phyloP scores from a whole-genome alignment of 2,113 vertebrate genomes.

The Platysternon megacephalum region DNA sequence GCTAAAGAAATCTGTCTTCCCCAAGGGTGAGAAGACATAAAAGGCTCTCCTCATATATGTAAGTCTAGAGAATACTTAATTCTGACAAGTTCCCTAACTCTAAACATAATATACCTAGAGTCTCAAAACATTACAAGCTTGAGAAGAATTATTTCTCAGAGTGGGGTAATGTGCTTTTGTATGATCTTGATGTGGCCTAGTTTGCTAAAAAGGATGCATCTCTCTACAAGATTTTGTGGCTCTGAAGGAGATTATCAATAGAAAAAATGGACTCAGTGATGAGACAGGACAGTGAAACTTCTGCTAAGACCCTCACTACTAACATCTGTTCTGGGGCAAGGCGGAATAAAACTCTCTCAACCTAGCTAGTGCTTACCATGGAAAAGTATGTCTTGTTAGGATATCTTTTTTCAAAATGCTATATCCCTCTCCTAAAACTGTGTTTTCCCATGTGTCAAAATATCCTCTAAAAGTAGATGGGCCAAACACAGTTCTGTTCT shows the following conservation, averaged over 20 bases:
- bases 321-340: neutral
- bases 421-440: neutral
- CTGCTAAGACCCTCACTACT: accelerated
- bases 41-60: neutral
- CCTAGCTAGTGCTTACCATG: neutral
- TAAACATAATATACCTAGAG: neutral
- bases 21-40: neutral
- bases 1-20: slow-evolving; percentile 16
- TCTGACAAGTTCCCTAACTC: neutral
- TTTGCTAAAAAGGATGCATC: neutral
- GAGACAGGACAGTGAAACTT: neutral
- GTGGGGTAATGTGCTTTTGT: neutral
- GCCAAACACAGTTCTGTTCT: neutral
- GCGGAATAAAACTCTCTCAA: neutral
- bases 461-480: neutral
- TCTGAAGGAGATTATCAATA: neutral
- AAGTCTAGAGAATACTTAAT: neutral
- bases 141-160: accelerated
- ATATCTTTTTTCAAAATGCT: neutral
- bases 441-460: neutral
- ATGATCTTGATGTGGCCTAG: neutral
- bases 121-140: neutral
- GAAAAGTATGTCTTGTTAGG: neutral
- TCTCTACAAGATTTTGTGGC: neutral
- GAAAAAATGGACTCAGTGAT: neutral